Base-by-base conservation (phyloP, 92 coral and sea anemone genomes). In the Isaurus tuberculatus region DNA sequence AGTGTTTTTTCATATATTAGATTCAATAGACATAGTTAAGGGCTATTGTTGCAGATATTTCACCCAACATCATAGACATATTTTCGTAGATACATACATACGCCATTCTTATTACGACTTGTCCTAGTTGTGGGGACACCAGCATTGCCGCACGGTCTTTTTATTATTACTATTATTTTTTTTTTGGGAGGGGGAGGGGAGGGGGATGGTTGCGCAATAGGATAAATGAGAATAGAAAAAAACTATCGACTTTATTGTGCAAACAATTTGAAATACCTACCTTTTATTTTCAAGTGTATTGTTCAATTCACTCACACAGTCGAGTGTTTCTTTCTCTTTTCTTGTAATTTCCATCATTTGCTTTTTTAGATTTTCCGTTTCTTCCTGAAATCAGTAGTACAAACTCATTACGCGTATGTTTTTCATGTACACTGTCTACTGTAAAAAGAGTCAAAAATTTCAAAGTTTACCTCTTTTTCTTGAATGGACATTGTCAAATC, bases 301-400 rank as follows among this genome's bases (percentile, higher is more conserved):
- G 31, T 88, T 87, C 17, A 93, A 83, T 49, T 92, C 92, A 42
- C 88, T 81, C 34, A 84, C 66, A 22, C 83, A 87, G 42, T 90
- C 89, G 28, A 84, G 43, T 67, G 86, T 60, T 14, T 74, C 83
- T 63, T 87, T 87, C 61, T 88, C 87, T 58, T 83, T 85, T 44
- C 27, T 57, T 58, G 32, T 60, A 33, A 82, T 91, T 32, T 90
- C 73, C 14, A 61, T 79, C 3, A 92, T 72, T 20, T 88, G 80
- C 15, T 81, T 85, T 42, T 22, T 67, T 65, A 90, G 34, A 17
- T 84, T 75, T 14, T 36, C 73, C 28, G 79, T 81, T 69, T 83
- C 90, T 26, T 68, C 89, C 95, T 92, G 49, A 27, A 69, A n/a
- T 14, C 14, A 22, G 53, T 83, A 32, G 3, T 15, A 31, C 55